Evolutionary conservation across 2,888 invertebrate genomes (phyloP).

Genomic region (Cheilosia grossa): DNA sequence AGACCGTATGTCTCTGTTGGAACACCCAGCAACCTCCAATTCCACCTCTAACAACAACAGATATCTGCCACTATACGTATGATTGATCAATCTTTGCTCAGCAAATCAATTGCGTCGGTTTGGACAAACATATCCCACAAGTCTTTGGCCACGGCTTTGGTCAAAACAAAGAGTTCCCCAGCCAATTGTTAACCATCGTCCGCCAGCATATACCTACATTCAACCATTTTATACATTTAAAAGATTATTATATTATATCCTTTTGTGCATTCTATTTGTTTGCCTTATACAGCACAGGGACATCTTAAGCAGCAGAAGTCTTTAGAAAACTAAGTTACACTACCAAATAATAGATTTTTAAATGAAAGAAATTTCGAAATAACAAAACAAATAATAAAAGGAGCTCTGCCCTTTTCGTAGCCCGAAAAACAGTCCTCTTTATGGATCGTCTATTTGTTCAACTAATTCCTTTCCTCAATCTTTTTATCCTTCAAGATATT

Average conservation of each 20-base stretch:
- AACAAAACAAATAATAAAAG: slow-evolving; percentile 67
- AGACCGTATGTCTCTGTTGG: slow-evolving; percentile 14
- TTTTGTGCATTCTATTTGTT: slow-evolving; percentile 58
- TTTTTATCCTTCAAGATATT: slow-evolving; percentile 63
- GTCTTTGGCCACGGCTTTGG: slow-evolving; percentile 63
- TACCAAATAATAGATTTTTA: slow-evolving; percentile 69
- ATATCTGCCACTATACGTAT: slow-evolving; percentile 40
- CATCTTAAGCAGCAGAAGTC: slow-evolving; percentile 71
- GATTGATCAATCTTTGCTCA: slow-evolving; percentile 60
- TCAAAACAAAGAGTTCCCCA: slow-evolving; percentile 56
- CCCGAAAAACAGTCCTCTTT: slow-evolving; percentile 38
- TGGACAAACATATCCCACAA: slow-evolving; percentile 59
- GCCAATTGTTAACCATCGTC: slow-evolving; percentile 33
- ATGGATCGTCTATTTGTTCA: slow-evolving; percentile 60
- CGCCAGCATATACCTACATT: background rate
- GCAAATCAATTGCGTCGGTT: slow-evolving; percentile 13
- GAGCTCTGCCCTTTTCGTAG: slow-evolving; percentile 54
- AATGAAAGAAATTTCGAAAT: slow-evolving; percentile 62
- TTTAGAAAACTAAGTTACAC: slow-evolving; percentile 66
- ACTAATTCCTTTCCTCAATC: slow-evolving; percentile 69
- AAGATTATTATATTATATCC: slow-evolving; percentile 66
- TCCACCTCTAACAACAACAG: slow-evolving; percentile 5
- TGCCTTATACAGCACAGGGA: slow-evolving; percentile 57
- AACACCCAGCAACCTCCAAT: slow-evolving; percentile 50
- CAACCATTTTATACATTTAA: slow-evolving; percentile 66